phyloP scores from a whole-genome alignment of 1,140 invertebrate species.

The Heliothis virescens region DNA sequence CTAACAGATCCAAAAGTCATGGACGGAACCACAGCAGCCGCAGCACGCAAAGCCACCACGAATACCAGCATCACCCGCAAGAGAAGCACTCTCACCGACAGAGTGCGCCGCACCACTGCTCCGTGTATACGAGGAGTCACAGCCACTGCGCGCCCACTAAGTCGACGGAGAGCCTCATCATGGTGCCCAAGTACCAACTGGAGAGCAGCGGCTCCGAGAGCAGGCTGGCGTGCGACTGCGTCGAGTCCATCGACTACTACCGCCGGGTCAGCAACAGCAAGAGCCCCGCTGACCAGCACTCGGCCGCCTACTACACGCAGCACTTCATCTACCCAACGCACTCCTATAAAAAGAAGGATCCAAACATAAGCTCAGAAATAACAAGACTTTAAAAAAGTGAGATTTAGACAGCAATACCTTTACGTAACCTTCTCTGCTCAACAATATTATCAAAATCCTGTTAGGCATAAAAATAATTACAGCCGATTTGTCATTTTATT shows the following conservation, averaged over 20 bases:
- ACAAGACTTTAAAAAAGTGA: slow-evolving; percentile 83
- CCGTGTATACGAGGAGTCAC: slow-evolving; percentile 69
- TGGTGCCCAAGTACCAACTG: slow-evolving; percentile 87
- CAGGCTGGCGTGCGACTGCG: slow-evolving; percentile 89
- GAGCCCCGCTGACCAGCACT: slow-evolving; percentile 80
- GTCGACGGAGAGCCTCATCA: slow-evolving; percentile 92
- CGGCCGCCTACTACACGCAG: slow-evolving; percentile 84
- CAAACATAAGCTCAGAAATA: slow-evolving; percentile 87
- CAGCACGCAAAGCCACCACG: slow-evolving; percentile 84
- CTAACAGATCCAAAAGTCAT: slow-evolving; percentile 85
- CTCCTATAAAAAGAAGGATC: slow-evolving; percentile 83
- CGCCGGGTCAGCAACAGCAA: slow-evolving; percentile 77
- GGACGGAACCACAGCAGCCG: slow-evolving; percentile 80
- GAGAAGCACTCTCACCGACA: slow-evolving; percentile 85
- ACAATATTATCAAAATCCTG: too few species aligned
- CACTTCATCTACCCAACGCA: slow-evolving; percentile 82
- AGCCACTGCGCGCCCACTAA: slow-evolving; percentile 88
- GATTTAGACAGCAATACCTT: slow-evolving; percentile 25
- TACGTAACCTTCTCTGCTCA: slow-evolving; percentile 38
- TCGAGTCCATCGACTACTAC: slow-evolving; percentile 85
- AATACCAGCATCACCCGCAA: slow-evolving; percentile 77
- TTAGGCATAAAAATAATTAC: slow-evolving; percentile 14
- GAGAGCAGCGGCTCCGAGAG: slow-evolving; percentile 88
- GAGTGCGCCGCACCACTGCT: slow-evolving; percentile 83
- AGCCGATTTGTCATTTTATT: slow-evolving; percentile 21